A percentile compares a stretch with the other conserved stretches of the same genome.
Evolutionary conservation across 2,888 invertebrate genomes (phyloP).

Genomic region (Leucophora obtusa): DNA sequence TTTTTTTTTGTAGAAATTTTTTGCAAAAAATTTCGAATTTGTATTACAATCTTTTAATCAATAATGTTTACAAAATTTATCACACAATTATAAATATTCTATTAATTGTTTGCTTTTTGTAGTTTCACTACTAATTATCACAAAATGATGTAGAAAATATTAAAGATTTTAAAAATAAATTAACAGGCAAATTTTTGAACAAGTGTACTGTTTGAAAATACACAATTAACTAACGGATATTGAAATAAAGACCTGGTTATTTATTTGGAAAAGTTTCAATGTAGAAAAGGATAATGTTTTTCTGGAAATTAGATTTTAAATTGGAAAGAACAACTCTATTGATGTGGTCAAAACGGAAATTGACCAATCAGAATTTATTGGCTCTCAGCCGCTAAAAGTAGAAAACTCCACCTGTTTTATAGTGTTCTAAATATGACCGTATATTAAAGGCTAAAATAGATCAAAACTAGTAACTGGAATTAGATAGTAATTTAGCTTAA

Average conservation of each 20-base stretch:
- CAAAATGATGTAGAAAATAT: constrained; percentile 19
- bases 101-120: constrained; percentile 6
- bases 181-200: constrained; percentile 34
- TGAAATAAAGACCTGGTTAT: constrained; percentile 51
- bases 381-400: constrained; percentile 20
- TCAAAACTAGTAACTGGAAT: constrained; percentile 49
- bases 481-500: constrained; percentile 44
- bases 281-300: constrained; percentile 28
- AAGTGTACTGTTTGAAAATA: constrained; percentile 37
- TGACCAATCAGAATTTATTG: constrained; percentile 71
- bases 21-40: background rate
- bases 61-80: background rate
- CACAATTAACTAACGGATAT: constrained; percentile 48
- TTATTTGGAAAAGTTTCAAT: constrained; percentile 49
- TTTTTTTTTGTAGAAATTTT: background rate
- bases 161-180: constrained; percentile 2
- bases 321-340: constrained; percentile 8
- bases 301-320: constrained; percentile 22
- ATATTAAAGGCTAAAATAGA: constrained; percentile 52
- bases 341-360: constrained; percentile 70
- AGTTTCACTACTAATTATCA: constrained; percentile 56
- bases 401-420: constrained; percentile 65
- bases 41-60: background rate
- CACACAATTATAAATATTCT: constrained; percentile 29
- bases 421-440: constrained; percentile 21